These are phyloP conservation scores for Lepidocolaptes lacrymiger DNA, from an alignment of 2,797 vertebrate species.

Conservation along the genomic window DNA sequence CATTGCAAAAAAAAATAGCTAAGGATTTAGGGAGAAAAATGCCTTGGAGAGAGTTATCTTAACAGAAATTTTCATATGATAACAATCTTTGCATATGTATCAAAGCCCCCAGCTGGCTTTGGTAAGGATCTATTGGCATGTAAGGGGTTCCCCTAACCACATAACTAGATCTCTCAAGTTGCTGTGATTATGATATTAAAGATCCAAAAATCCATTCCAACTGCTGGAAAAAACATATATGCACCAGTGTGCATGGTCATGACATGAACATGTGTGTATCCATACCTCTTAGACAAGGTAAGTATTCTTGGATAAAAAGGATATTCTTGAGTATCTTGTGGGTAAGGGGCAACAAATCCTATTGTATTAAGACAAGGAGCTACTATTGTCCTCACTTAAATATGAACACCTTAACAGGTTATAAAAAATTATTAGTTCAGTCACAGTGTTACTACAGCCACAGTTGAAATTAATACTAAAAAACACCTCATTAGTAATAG, in stretches of 20 bases:
- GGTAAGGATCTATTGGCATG: not conserved
- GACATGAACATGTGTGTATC: not conserved
- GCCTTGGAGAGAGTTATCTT: not conserved
- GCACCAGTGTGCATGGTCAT: not conserved
- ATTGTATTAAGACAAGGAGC: not conserved
- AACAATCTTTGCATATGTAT: not conserved
- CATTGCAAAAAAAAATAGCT: not conserved
- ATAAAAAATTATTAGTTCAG: not conserved
- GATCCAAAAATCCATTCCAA: not conserved
- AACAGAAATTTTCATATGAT: not conserved
- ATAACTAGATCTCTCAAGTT: not conserved
- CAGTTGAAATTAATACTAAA: not conserved
- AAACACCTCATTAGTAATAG: accelerated
- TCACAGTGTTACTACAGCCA: not conserved
- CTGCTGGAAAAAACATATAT: not conserved
- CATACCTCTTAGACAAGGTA: not conserved
- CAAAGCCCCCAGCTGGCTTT: not conserved
- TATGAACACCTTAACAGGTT: not conserved
- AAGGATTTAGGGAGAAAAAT: not conserved
- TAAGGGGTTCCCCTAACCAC: not conserved
- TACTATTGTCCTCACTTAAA: not conserved
- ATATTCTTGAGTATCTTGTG: not conserved
- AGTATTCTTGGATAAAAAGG: not conserved
- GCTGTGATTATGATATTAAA: not conserved
- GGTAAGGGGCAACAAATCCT: not conserved